These are phyloP conservation scores for Euleptes europaea DNA, from an alignment of 2,113 vertebrate genomes.

Conservation along the genomic window DNA sequence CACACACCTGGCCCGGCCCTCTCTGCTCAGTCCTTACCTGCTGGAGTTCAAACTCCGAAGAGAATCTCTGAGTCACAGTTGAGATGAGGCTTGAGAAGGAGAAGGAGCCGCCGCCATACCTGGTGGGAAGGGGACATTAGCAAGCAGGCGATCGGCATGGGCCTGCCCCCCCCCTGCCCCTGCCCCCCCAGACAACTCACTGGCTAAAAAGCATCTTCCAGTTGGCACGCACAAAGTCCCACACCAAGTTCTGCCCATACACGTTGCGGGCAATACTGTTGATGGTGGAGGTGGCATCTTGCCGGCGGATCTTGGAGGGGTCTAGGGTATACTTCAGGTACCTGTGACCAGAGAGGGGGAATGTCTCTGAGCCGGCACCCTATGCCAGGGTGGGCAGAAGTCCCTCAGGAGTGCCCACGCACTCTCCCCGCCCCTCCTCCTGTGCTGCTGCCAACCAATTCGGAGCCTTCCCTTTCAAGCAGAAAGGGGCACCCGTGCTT, in stretches of 20 bases:
- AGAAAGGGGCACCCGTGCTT: no score
- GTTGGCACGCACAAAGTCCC: slow-evolving; percentile 84
- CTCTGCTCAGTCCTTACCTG: slow-evolving; percentile 75
- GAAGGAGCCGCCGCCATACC: slow-evolving; percentile 90
- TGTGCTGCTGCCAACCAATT: no score
- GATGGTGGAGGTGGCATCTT: slow-evolving; percentile 80
- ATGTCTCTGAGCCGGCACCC: fast-evolving
- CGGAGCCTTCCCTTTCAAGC: no score
- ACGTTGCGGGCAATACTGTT: slow-evolving; percentile 77
- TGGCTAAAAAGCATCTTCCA: slow-evolving; percentile 80
- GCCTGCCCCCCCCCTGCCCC: background rate
- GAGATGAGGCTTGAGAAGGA: slow-evolving; percentile 83
- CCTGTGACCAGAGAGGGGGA: slow-evolving; percentile 52
- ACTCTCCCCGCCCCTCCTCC: background rate
- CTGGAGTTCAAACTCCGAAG: slow-evolving; percentile 79
- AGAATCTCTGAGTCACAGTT: slow-evolving; percentile 77
- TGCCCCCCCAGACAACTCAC: slow-evolving; percentile 70
- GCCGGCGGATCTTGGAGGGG: slow-evolving; percentile 79
- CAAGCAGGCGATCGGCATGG: fast-evolving
- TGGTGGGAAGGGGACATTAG: slow-evolving; percentile 22
- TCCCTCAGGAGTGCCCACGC: no score
- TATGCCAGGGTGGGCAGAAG: fast-evolving
- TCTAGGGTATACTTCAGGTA: slow-evolving; percentile 81
- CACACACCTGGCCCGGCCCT: fast-evolving
- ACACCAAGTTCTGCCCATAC: slow-evolving; percentile 80